These are phyloP conservation scores for Magallana angulata DNA, from an alignment of 1,140 invertebrate genomes.

Conservation along the genomic window DNA sequence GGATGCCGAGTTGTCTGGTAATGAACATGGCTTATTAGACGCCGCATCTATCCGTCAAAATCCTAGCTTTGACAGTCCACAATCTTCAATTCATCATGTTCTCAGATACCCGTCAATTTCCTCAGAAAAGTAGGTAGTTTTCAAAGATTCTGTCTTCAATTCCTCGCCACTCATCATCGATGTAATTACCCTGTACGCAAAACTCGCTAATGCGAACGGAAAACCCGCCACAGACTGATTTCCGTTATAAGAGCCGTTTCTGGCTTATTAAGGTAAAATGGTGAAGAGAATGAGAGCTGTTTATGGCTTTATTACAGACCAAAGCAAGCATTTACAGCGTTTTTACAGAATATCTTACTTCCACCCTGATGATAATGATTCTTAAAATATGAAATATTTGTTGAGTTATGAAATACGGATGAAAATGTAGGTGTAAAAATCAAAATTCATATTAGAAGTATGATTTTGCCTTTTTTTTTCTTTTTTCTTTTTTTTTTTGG, in stretches of 20 bases:
- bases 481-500: too few relatives aligned
- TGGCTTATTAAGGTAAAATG: neutral
- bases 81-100: constrained; percentile 25
- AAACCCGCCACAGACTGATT: neutral
- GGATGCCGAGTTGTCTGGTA: neutral
- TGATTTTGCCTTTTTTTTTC: too few relatives aligned
- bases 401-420: too few relatives aligned
- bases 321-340: too few relatives aligned
- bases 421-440: too few relatives aligned
- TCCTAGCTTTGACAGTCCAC: neutral
- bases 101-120: constrained; percentile 35
- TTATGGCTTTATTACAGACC: too few relatives aligned
- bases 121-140: constrained; percentile 29
- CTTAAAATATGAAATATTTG: too few relatives aligned
- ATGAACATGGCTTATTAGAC: constrained; percentile 25
- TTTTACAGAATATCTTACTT: too few relatives aligned
- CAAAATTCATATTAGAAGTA: too few relatives aligned
- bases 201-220: constrained; percentile 34
- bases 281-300: too few relatives aligned
- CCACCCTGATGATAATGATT: too few relatives aligned
- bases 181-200: constrained; percentile 25
- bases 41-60: neutral
- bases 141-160: constrained; percentile 31
- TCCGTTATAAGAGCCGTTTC: neutral
- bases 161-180: neutral